Evolutionary conservation across 1,140 invertebrate species (phyloP).

Genomic region (Drosophila dunni): DNA sequence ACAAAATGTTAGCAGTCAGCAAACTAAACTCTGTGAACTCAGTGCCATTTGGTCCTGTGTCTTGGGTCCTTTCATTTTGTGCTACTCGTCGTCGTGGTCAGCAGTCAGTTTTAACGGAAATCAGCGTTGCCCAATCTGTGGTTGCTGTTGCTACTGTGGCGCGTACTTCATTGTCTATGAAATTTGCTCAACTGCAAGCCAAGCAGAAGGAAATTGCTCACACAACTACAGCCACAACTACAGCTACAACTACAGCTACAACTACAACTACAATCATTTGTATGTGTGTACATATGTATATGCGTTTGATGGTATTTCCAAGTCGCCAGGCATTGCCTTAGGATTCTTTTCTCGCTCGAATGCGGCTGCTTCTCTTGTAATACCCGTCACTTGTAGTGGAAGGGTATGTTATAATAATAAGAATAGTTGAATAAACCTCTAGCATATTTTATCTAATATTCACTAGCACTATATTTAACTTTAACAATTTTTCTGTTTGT

Average conservation of each 20-base stretch:
- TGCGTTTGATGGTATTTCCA: slow-evolving; percentile 21
- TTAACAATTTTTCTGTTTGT: no score
- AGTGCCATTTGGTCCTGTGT: slow-evolving; percentile 4
- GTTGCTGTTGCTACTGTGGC: slow-evolving; percentile 46
- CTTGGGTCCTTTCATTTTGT: slow-evolving; percentile 1
- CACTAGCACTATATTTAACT: no score
- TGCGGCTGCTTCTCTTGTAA: slow-evolving; percentile 56
- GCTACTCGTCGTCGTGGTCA: slow-evolving; percentile 45
- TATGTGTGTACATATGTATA: slow-evolving; percentile 26
- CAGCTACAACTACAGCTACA: slow-evolving; percentile 19
- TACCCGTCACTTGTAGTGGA: no score
- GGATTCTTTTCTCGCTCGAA: slow-evolving; percentile 69
- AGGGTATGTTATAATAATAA: no score
- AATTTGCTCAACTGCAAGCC: slow-evolving; percentile 81
- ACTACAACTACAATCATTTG: slow-evolving; percentile 12
- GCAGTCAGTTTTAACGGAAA: slow-evolving; percentile 68
- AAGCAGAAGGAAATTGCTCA: slow-evolving; percentile 81
- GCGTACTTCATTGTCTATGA: slow-evolving; percentile 80
- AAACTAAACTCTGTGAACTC: slow-evolving; percentile 30
- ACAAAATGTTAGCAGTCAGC: slow-evolving; percentile 26
- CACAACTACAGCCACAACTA: slow-evolving; percentile 30
- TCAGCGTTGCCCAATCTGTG: slow-evolving; percentile 78
- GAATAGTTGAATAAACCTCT: no score
- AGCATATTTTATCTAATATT: no score
- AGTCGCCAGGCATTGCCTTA: slow-evolving; percentile 26